phyloP scores from a whole-genome alignment of 1,140 invertebrate genomes.

The Zaprionus nigranus region DNA sequence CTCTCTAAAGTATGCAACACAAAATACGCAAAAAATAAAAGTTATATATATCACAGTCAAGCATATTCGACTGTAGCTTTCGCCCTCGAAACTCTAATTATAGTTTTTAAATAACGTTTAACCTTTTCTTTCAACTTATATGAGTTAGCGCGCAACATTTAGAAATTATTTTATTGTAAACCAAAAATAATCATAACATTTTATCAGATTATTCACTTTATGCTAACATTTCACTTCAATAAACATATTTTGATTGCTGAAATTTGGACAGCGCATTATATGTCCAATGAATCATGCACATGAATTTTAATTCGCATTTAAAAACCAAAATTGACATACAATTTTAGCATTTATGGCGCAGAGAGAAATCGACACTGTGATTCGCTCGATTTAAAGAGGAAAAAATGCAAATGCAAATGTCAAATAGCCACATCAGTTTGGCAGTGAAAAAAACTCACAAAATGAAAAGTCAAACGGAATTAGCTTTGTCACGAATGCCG shows the following conservation, averaged over 20 bases:
- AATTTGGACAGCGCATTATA: neutral
- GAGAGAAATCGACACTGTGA: constrained; percentile 11
- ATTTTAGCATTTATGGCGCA: neutral
- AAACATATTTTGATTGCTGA: neutral
- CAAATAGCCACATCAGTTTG: constrained; percentile 33
- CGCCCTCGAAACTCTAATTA: too few species aligned
- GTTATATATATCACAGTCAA: too few species aligned
- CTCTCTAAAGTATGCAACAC: too few species aligned
- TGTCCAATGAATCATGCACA: neutral
- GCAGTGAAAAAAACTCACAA: constrained; percentile 7
- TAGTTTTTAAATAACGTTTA: too few species aligned
- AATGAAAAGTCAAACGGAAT: constrained; percentile 57
- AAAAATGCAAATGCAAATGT: constrained; percentile 42
- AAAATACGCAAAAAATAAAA: too few species aligned
- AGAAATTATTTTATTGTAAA: neutral
- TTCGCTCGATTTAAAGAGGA: constrained; percentile 19
- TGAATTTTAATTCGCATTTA: neutral
- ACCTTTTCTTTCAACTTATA: too few species aligned
- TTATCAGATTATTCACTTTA: neutral
- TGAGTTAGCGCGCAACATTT: neutral
- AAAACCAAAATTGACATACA: neutral
- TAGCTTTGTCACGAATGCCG: constrained; percentile 43
- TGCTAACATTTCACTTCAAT: neutral
- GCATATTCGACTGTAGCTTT: too few species aligned
- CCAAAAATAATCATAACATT: neutral